Evolutionary conservation across 2,113 vertebrate genomes (phyloP), one percentile per base, ranked within the genome.

Genomic region (Argyrosomus japonicus): DNA sequence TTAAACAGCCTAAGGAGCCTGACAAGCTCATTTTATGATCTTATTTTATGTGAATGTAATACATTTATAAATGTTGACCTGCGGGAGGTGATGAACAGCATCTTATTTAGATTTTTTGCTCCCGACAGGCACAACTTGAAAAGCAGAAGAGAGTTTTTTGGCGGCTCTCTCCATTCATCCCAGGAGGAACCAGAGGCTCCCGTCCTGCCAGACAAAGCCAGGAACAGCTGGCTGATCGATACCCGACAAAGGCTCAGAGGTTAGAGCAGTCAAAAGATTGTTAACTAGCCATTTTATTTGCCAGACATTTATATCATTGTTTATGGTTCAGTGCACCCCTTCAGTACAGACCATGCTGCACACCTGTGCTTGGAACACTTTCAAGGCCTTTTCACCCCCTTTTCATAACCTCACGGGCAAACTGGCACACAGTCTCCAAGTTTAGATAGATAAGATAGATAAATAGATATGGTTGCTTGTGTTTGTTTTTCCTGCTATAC

Each of bases 271-370:
- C 95, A 95, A 95, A 95, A 95, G 95, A 95, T 94, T 96, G 95
- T 96, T 96, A 96, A 95, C 95, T 94, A 94, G 94, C 95, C 94
- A 95, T 95, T 96, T 95, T 93, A 95, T 95, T 93, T 95, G 91
- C 91, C 93, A 95, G 94, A 95, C 94, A 94, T 96, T 96, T 95
- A 95, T 95, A 95, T 95, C 93, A 95, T 94, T 95, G 93, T 95
- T 95, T 93, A 92, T 89, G 95, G 95, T 95, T 92, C 93, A 93
- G 82, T 75, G 93, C 88, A 77, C 88, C 91, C 77, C 90, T 95
- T 95, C 91, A 94, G 90, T 78, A 9, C 72, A 29, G 80, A 84
- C 91, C 79, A 81, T 88, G 90, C 87, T 79, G 89, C 92, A 94
- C 95, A 95, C 94, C 95, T 96, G 95, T 93, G 94, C 93, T 89